Percentiles rank a stretch among this genome's conserved stretches.
Evolutionary conservation across 2,113 vertebrate genomes (phyloP).

Genomic region (Pyxicephalus adspersus): DNA sequence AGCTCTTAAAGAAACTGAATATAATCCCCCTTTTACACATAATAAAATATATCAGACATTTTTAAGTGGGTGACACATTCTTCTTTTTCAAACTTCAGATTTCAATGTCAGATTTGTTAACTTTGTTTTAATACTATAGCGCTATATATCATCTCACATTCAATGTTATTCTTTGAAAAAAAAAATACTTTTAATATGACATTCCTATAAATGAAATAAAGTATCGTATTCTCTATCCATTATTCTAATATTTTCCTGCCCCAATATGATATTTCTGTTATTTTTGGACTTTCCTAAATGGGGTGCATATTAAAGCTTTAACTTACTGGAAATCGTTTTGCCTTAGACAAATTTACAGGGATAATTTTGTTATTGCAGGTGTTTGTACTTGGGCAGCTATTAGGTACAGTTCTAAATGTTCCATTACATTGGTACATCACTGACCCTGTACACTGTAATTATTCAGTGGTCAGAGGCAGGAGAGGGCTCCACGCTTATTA

Average conservation of each 20-base stretch:
- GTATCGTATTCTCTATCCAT: constrained; percentile 76
- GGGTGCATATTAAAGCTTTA: constrained; percentile 90
- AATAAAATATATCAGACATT: constrained; percentile 27
- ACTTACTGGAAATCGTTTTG: constrained; percentile 85
- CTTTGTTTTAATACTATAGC: not conserved
- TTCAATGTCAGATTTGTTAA: constrained; percentile 9
- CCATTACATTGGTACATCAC: constrained; percentile 84
- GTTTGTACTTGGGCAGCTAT: constrained; percentile 91
- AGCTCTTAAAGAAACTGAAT: constrained; percentile 10
- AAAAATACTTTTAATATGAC: constrained; percentile 72
- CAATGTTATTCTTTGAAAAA: constrained; percentile 27
- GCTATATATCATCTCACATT: constrained; percentile 27
- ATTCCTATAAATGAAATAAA: constrained; percentile 72
- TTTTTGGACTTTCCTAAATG: constrained; percentile 86
- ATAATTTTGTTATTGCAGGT: constrained; percentile 96
- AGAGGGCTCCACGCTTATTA: not conserved
- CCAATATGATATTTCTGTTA: constrained; percentile 84
- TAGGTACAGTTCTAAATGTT: constrained; percentile 86
- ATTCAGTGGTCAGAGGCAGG: constrained; percentile 77
- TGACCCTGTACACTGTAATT: constrained; percentile 77
- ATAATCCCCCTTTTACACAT: not conserved
- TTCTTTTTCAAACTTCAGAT: constrained; percentile 23
- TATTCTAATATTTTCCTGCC: constrained; percentile 79
- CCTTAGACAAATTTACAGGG: constrained; percentile 81
- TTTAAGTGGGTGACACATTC: constrained; percentile 25